Base-by-base conservation (phyloP, 2,797 vertebrate species). In the Fringilla coelebs region DNA sequence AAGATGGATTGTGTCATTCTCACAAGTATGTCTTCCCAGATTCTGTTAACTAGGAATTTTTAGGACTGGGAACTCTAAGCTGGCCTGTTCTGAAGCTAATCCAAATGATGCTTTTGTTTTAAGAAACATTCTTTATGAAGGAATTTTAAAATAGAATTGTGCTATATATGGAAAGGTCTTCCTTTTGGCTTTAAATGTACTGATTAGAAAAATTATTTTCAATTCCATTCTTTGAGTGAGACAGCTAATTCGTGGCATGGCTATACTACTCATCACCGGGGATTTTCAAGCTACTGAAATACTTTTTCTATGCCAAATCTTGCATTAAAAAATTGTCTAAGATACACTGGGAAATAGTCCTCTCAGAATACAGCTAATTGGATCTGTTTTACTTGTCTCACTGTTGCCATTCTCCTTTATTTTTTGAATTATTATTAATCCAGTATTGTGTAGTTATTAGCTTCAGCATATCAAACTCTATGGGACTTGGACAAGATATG, bases 261-360 rank as follows among this genome's bases (percentile, higher is more conserved):
- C 10, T 51, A 17, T 68, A 25, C 15, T 3, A 6, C 0, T 0
- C 40, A 48, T 62, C 4, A 25, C 13, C 85, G 5, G 41, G 15
- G 14, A 51, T 85, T 88, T 88, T 82, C 25, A 61, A 29, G 32
- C 9, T 67, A 40, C 11, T 48, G 13, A 71, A 43, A 21, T 81
- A 52, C 8, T 31, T 28, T 55, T 66, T 73, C 22, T 71, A 5
- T 72, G 49, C 19, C 17, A 85, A 74, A 76, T 75, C 10, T 46
- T 67, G 8, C 29, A 20, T 49, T 72, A 52, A 31, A 66, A 16
- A 1, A 20, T 10, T 45, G 21, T 72, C 7, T 45, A 41, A 48
- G 13, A 29, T 84, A 67, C 10, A 32, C 10, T 62, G n/a, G 16
- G 20, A 73, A 54, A 51, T n/a, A 7, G 1, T 41, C 65, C 4